Evolutionary conservation across 2,797 vertebrate species (phyloP).

Genomic region (Lemur catta): DNA sequence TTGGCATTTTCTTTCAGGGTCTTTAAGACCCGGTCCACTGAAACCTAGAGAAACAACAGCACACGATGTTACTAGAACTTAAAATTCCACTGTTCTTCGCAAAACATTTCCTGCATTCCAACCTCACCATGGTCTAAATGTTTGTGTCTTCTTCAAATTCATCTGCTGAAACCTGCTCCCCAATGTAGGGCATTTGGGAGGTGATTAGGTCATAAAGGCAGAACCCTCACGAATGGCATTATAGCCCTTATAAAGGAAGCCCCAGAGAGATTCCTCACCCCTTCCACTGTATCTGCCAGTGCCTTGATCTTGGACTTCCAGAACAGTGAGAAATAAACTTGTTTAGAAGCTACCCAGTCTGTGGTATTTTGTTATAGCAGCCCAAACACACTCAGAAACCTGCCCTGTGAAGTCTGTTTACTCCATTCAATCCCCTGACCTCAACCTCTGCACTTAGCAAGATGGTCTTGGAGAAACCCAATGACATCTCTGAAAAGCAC

Average conservation of each 20-base stretch:
- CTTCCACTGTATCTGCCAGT: not conserved
- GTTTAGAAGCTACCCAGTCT: not conserved
- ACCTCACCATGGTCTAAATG: not conserved
- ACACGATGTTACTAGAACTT: slow-evolving; percentile 5
- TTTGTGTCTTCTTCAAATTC: not conserved
- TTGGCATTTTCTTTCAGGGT: slow-evolving; percentile 97
- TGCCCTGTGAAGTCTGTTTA: not conserved
- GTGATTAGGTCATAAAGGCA: not conserved
- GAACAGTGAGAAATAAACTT: not conserved
- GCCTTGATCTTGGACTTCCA: not conserved
- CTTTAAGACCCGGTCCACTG: slow-evolving; percentile 96
- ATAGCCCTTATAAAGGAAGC: not conserved
- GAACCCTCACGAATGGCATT: not conserved
- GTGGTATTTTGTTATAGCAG: not conserved
- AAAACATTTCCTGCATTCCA: not conserved
- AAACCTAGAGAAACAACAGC: slow-evolving; percentile 88
- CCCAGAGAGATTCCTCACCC: too few species aligned
- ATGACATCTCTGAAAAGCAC: not conserved
- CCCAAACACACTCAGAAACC: not conserved
- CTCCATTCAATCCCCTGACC: not conserved
- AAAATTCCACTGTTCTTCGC: not conserved
- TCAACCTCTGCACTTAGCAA: not conserved
- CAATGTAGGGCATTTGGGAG: not conserved
- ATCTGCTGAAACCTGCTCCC: not conserved
- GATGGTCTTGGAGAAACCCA: not conserved